Conservation (phyloP, 1,140 invertebrate genomes). For the Drosophila ohnishii region DNA sequence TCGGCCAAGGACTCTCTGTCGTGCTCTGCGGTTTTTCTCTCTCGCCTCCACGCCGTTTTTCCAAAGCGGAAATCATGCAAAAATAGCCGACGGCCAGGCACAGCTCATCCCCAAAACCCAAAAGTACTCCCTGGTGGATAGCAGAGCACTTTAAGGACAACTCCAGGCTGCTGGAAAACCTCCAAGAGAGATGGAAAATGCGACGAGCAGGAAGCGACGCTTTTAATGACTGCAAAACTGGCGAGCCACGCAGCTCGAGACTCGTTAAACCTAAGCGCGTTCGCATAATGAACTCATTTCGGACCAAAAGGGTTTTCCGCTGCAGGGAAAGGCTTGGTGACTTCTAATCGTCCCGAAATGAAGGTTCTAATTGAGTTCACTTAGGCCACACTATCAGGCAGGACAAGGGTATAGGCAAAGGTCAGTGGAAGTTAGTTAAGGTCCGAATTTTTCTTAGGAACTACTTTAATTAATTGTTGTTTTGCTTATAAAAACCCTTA, state of each 20-base stretch:
- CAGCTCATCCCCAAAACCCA: conserved; percentile 30
- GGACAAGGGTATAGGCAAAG: neutral
- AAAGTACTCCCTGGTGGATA: conserved; percentile 66
- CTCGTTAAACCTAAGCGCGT: conserved; percentile 70
- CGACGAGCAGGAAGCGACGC: conserved; percentile 45
- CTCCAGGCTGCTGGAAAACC: conserved; percentile 54
- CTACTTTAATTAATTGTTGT: neutral
- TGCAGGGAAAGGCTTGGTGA: conserved; percentile 13
- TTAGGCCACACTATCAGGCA: neutral
- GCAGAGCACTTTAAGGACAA: conserved; percentile 22
- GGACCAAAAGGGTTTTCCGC: conserved; percentile 16
- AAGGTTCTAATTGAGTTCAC: conserved; percentile 37
- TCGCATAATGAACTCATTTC: conserved; percentile 80
- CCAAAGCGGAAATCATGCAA: conserved; percentile 75
- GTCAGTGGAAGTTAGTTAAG: neutral
- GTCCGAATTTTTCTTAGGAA: neutral
- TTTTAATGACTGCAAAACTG: conserved; percentile 66
- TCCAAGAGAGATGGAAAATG: conserved; percentile 39
- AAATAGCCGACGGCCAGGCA: conserved; percentile 74
- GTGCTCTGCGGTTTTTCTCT: conserved; percentile 50
- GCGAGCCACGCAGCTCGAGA: conserved; percentile 34
- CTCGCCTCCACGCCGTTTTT: conserved; percentile 24
- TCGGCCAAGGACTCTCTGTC: conserved; percentile 1
- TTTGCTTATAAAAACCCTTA: neutral
- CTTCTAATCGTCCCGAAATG: conserved; percentile 18